Conservation (phyloP, 2,797 vertebrate species). For the Luscinia luscinia region DNA sequence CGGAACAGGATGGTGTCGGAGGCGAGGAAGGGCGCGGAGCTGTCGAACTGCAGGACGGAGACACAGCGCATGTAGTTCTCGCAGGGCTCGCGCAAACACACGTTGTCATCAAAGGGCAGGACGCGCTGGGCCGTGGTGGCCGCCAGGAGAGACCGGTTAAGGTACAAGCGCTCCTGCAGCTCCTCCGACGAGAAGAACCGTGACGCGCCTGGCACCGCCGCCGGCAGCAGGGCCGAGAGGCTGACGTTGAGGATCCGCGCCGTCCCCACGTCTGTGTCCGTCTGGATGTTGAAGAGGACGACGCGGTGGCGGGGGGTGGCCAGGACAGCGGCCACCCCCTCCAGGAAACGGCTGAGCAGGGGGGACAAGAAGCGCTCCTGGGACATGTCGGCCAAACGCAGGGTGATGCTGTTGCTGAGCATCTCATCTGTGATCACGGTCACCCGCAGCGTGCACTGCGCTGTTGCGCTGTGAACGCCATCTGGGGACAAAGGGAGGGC, state of each 20-base stretch:
- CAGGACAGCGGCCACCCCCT: constrained; percentile 89
- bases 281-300: constrained; percentile 92
- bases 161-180: constrained; percentile 92
- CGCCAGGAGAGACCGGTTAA: constrained; percentile 92
- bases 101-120: constrained; percentile 96
- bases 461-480: constrained; percentile 88
- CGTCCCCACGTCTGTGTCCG: constrained; percentile 87
- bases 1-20: constrained; percentile 94
- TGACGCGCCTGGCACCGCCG: constrained; percentile 11
- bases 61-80: constrained; percentile 99
- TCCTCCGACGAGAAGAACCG: constrained; percentile 91
- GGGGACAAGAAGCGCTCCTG: constrained; percentile 94
- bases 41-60: constrained; percentile 94
- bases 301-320: constrained; percentile 86
- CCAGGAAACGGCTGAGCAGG: constrained; percentile 88
- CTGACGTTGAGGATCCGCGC: constrained; percentile 94
- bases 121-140: constrained; percentile 90
- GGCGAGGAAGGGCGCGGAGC: constrained; percentile 91
- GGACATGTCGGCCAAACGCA: constrained; percentile 91
- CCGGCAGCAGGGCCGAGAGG: constrained; percentile 83
- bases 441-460: constrained; percentile 92
- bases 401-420: constrained; percentile 95
- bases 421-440: constrained; percentile 95
- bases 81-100: constrained; percentile 94
- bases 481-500: constrained; percentile 71